Evolutionary conservation across 2,888 invertebrate genomes (phyloP), one percentile per base, ranked within the genome.

Genomic region (Xanthia icteritia): DNA sequence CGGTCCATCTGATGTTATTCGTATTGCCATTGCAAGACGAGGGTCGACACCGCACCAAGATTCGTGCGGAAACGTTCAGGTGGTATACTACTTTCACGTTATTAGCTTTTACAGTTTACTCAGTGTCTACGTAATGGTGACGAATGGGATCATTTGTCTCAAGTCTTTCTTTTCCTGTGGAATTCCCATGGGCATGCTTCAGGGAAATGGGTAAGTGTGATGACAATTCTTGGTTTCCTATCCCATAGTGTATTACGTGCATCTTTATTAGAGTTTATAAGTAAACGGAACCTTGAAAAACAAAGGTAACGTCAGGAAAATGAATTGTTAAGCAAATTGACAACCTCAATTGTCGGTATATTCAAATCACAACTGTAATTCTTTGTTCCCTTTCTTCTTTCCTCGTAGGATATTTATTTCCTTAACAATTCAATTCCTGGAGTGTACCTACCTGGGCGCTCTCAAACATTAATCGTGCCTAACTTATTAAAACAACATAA

Each of bases 31-130:
- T 5, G 11, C 9, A 20, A 72, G 83, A 75, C 61, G 68, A 81
- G 77, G 83, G 84, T 84, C 63, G 61, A 56, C 56, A 36, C 48
- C 42, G 27, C 54, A 74, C 39, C 64, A 72, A 56, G 39, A 48
- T 73, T 80, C 58, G 27, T 61, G 56, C 17, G 48, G 42, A 81
- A 77, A 72, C 51, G 64, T 23, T 54, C 64, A 69, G 71, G 69
- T 73, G 48, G 51, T 5, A 39, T 54, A 64, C 73, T 68, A 63
- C 61, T 74, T 73, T 63, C 8, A 27, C 31, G 56, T 73, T 83
- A 79, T 83, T 83, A 71, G 63, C 76, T 69, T 80, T 69, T 39
- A 65, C 54, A 69, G 76, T 65, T 81, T 64, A 80, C 82, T 81
- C 82, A 80, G 64, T 65, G 76, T 76, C 79, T 20, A 23, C 48